These are phyloP conservation scores for Graptemys geographica DNA, from an alignment of 2,797 vertebrate genomes.

Conservation along the genomic window DNA sequence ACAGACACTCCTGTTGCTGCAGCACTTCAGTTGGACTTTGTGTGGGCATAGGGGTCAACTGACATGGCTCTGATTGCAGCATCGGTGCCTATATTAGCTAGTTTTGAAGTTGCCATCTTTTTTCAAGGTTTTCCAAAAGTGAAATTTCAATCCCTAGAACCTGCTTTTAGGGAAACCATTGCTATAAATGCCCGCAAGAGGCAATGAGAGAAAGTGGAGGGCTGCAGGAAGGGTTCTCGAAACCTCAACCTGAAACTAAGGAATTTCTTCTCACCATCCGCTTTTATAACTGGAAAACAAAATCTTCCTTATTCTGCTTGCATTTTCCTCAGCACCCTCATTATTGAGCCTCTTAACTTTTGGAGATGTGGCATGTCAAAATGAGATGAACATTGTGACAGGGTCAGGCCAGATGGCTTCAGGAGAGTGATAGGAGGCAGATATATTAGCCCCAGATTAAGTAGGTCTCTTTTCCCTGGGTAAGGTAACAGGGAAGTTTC, in stretches of 20 bases:
- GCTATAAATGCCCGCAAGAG: neutral
- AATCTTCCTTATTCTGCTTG: conserved; percentile 14
- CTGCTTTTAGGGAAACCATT: neutral
- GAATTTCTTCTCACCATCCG: conserved; percentile 1
- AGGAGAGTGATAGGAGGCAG: no score
- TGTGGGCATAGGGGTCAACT: neutral
- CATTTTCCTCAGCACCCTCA: neutral
- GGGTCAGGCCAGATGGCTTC: no score
- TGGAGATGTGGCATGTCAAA: conserved; percentile 9
- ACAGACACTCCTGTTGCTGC: no score
- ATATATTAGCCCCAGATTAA: no score
- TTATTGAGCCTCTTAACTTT: conserved; percentile 25
- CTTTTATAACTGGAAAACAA: neutral
- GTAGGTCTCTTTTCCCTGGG: no score
- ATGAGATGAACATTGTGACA: neutral
- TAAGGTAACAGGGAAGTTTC: no score
- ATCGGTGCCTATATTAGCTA: neutral
- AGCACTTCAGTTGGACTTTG: no score
- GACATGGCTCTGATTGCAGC: neutral
- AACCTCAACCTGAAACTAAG: conserved; percentile 18
- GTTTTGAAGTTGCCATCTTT: neutral
- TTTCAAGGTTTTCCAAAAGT: neutral
- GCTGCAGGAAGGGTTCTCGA: neutral
- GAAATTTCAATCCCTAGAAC: neutral
- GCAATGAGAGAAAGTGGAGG: neutral